Conservation (phyloP, 2,797 vertebrate genomes). For the Benthosema pterotum region DNA sequence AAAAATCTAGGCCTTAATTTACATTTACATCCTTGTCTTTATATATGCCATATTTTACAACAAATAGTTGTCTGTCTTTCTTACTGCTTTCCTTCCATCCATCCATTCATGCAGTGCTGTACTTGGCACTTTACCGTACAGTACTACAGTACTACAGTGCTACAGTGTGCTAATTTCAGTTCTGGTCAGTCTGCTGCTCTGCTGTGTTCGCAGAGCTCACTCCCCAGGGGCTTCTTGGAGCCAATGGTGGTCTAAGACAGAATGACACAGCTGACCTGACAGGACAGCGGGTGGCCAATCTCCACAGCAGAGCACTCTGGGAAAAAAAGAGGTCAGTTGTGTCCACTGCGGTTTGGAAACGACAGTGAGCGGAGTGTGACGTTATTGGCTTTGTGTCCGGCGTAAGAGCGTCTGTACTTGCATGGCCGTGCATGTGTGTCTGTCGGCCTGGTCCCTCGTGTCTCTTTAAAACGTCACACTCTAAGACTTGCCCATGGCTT, state of each 20-base stretch:
- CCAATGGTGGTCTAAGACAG: slow-evolving; percentile 11
- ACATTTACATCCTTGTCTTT: too few relatives aligned
- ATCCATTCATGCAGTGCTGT: neutral
- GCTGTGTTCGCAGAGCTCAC: neutral
- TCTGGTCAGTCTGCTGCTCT: neutral
- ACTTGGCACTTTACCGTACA: too few relatives aligned
- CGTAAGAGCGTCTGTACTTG: slow-evolving; percentile 10
- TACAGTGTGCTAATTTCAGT: neutral
- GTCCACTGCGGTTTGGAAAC: slow-evolving; percentile 31
- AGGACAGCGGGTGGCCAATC: neutral
- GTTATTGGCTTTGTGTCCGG: slow-evolving; percentile 13
- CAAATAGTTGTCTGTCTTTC: neutral
- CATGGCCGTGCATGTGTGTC: neutral
- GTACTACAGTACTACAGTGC: too few relatives aligned
- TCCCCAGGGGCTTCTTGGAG: too few relatives aligned
- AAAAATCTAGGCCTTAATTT: too few relatives aligned
- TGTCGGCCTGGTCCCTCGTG: slow-evolving; percentile 2
- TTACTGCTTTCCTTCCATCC: slow-evolving; percentile 4
- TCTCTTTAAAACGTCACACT: slow-evolving; percentile 33
- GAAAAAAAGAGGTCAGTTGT: slow-evolving; percentile 17
- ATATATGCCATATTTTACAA: too few relatives aligned
- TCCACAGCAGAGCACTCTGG: slow-evolving; percentile 3
- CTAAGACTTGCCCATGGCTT: neutral
- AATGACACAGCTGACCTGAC: slow-evolving; percentile 28
- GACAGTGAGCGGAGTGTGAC: neutral